These are phyloP conservation scores for Melanostigma gelatinosum DNA, from an alignment of 2,113 vertebrate species.

Conservation along the genomic window DNA sequence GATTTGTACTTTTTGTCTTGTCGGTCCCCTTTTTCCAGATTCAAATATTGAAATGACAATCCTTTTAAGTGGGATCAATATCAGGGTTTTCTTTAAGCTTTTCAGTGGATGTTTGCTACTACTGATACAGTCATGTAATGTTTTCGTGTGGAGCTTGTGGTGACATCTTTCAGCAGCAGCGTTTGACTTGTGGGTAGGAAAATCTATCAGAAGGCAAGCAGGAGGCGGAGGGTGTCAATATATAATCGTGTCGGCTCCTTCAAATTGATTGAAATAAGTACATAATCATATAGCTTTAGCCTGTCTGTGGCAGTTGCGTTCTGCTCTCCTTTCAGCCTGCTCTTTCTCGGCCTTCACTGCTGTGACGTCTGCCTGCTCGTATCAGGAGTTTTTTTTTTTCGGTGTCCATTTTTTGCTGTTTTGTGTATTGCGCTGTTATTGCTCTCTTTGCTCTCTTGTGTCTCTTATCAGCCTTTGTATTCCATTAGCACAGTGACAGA, in stretches of 20 bases:
- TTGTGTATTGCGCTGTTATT: conserved; percentile 19
- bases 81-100: conserved; percentile 2
- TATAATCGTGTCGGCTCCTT: conserved; percentile 73
- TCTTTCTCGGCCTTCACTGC: conserved; percentile 26
- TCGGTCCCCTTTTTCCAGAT: background rate
- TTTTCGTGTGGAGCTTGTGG: background rate
- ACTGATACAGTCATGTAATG: background rate
- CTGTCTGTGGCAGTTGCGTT: conserved; percentile 53
- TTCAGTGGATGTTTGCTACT: background rate
- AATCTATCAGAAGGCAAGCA: conserved; percentile 46
- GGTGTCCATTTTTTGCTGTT: background rate
- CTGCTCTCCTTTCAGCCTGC: conserved; percentile 34
- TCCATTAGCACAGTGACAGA: conserved; percentile 71
- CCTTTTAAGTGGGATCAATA: background rate
- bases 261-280: conserved; percentile 70
- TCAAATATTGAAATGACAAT: background rate
- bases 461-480: conserved; percentile 63
- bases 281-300: conserved; percentile 45
- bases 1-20: conserved; percentile 5
- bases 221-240: conserved; percentile 75
- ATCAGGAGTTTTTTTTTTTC: conserved; percentile 35
- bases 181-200: conserved; percentile 10
- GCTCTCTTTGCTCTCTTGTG: conserved; percentile 44
- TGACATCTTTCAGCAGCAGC: conserved; percentile 5
- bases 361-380: conserved; percentile 40